Percentiles rank a stretch among this genome's conserved stretches.
phyloP scores from a whole-genome alignment of 1,140 invertebrate genomes.

The Vanessa tameamea region DNA sequence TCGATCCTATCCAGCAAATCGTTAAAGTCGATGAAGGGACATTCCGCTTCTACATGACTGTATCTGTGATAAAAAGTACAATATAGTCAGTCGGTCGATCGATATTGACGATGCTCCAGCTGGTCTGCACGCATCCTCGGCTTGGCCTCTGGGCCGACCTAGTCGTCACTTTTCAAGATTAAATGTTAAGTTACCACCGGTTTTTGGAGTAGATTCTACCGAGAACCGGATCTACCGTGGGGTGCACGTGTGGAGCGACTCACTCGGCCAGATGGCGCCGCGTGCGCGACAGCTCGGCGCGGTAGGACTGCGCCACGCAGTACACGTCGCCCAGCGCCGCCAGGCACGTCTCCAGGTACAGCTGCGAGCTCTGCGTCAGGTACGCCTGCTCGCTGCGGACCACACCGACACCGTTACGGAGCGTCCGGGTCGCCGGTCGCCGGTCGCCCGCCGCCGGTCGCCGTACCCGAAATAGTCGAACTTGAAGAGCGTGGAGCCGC shows the following conservation, averaged over 20 bases:
- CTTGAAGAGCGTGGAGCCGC: constrained; percentile 98
- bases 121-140: too few relatives aligned
- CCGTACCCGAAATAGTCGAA: constrained; percentile 94
- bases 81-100: background rate
- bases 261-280: constrained; percentile 90
- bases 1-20: constrained; percentile 95
- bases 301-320: constrained; percentile 98
- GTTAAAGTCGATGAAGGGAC: constrained; percentile 96
- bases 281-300: constrained; percentile 98
- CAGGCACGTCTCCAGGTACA: constrained; percentile 98
- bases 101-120: too few relatives aligned
- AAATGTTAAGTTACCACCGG: too few relatives aligned
- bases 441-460: too few relatives aligned
- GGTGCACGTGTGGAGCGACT: constrained; percentile 11
- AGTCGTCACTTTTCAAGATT: too few relatives aligned
- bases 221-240: too few relatives aligned
- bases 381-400: constrained; percentile 90
- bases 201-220: too few relatives aligned
- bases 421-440: too few relatives aligned
- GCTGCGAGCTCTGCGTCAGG: constrained; percentile 98
- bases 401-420: too few relatives aligned
- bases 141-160: too few relatives aligned
- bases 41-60: constrained; percentile 98
- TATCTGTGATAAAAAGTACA: constrained; percentile 83
- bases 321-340: constrained; percentile 98